Conservation (phyloP, 2,113 vertebrate species). For the Strix uralensis region DNA sequence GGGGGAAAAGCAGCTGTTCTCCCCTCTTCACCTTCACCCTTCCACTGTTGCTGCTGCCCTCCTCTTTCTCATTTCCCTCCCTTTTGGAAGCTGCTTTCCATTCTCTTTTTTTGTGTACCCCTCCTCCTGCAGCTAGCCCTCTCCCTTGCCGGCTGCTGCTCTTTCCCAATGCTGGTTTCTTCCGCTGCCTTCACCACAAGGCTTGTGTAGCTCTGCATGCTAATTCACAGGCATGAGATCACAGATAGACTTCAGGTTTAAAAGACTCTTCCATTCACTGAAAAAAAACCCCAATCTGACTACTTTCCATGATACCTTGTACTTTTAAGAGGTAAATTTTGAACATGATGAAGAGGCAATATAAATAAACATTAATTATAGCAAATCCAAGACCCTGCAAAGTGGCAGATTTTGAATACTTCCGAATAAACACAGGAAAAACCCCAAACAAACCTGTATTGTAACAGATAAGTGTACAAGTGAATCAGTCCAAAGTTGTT, state of each 20-base stretch:
- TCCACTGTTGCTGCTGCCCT: conserved; percentile 20
- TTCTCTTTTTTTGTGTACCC: not conserved
- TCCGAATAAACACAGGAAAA: not conserved
- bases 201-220: not conserved
- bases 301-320: not conserved
- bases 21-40: conserved; percentile 55
- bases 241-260: not conserved
- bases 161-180: not conserved
- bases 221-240: not conserved
- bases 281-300: not conserved
- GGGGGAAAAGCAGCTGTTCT: conserved; percentile 23
- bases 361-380: not conserved
- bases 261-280: not conserved
- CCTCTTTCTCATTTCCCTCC: not conserved
- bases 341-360: not conserved
- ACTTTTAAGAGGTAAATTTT: not conserved
- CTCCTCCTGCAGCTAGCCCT: not conserved
- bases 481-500: not conserved
- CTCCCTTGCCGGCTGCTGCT: not conserved
- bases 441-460: not conserved
- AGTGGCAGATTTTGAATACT: not conserved
- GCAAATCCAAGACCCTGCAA: not conserved
- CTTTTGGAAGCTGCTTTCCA: not conserved
- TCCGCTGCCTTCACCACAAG: not conserved
- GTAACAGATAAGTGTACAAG: not conserved